Percentiles rank a stretch among this genome's conserved stretches.
phyloP scores from a whole-genome alignment of 2,888 invertebrate species.

The Drosophila nigricruria region DNA sequence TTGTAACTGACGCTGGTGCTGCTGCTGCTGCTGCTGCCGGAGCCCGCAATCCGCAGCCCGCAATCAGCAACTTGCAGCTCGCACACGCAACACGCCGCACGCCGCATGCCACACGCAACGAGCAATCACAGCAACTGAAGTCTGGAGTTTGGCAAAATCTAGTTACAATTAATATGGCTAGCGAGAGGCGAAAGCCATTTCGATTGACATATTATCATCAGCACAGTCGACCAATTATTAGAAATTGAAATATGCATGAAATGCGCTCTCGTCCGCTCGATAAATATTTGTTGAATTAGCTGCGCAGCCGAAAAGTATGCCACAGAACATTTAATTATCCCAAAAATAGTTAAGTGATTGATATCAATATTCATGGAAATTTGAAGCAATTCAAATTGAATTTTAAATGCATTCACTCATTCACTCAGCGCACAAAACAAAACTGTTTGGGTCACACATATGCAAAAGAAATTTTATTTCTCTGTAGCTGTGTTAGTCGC shows the following conservation, averaged over 20 bases:
- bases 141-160: constrained; percentile 44
- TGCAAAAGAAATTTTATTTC: no score
- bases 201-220: constrained; percentile 31
- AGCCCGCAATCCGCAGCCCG: neutral
- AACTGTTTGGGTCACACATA: no score
- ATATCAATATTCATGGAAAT: neutral
- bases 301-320: neutral
- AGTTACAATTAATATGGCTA: constrained; percentile 68
- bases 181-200: no score
- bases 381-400: neutral
- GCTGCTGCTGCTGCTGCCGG: constrained; percentile 26
- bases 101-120: constrained; percentile 3
- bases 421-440: no score
- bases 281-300: neutral
- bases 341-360: neutral
- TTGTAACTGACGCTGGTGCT: constrained; percentile 64
- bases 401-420: neutral
- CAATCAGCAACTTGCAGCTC: constrained; percentile 8
- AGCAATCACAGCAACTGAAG: constrained; percentile 35
- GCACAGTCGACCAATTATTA: neutral
- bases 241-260: neutral
- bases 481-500: neutral
- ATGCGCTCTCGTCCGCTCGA: no score
- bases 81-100: neutral
- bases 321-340: neutral